phyloP scores from a whole-genome alignment of 92 coral and sea anemone genomes.

The Palythoa heliodiscus region DNA sequence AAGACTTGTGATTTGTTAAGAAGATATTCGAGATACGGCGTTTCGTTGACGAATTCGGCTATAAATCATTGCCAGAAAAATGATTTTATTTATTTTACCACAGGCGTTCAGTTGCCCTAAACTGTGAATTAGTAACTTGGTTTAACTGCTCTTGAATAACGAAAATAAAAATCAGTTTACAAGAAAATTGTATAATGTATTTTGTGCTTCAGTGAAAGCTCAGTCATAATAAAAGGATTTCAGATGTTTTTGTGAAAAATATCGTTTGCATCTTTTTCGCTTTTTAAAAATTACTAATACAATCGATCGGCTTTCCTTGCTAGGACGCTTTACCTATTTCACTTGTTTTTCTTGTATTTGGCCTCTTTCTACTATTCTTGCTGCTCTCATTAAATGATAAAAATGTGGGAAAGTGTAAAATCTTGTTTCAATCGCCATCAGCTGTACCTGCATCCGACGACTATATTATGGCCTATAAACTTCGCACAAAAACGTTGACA shows the following conservation, averaged over 20 bases:
- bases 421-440: not conserved
- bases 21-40: constrained; percentile 30
- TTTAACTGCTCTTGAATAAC: not conserved
- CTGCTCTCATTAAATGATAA: not conserved
- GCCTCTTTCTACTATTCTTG: not conserved
- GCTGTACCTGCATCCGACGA: too few relatives aligned
- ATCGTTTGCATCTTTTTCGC: not conserved
- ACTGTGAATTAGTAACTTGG: not conserved
- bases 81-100: constrained; percentile 30
- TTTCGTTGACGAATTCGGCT: constrained; percentile 14
- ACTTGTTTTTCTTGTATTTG: not conserved
- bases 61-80: constrained; percentile 30
- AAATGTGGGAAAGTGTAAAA: not conserved
- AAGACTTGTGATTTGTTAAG: constrained; percentile 27
- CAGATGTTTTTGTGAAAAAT: not conserved
- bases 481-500: too few relatives aligned
- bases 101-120: constrained; percentile 18
- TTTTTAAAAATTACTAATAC: too few relatives aligned
- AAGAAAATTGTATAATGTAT: too few relatives aligned
- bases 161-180: constrained; percentile 15
- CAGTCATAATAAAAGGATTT: not conserved
- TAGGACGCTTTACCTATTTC: not conserved
- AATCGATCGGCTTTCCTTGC: not conserved
- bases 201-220: too few relatives aligned
- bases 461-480: too few relatives aligned